A percentile compares a stretch with the other conserved stretches of the same genome.
phyloP scores from a whole-genome alignment of 2,888 invertebrate genomes.

The Osmoderma eremita region DNA sequence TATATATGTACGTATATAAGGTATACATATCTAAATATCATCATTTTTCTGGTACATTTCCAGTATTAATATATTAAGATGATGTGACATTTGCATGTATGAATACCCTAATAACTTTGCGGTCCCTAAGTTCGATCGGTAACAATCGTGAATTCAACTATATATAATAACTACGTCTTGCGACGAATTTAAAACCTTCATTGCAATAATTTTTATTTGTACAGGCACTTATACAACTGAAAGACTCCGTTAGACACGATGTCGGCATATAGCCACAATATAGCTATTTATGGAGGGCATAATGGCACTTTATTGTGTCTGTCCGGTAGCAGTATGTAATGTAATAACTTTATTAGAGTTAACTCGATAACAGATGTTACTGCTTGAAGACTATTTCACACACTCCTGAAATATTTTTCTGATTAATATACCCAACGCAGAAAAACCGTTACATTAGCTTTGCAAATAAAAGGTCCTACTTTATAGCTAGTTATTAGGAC shows the following conservation, averaged over 20 bases:
- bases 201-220: constrained; percentile 12
- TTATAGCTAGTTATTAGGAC: neutral
- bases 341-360: constrained; percentile 13
- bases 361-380: constrained; percentile 7
- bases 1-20: no score
- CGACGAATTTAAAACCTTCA: constrained; percentile 8
- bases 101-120: no score
- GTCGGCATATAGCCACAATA: neutral
- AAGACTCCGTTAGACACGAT: neutral
- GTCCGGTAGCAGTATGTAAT: constrained; percentile 10
- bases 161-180: no score
- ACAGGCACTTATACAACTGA: constrained; percentile 4
- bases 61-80: no score
- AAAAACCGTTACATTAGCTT: neutral
- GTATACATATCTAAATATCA: no score
- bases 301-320: constrained; percentile 16
- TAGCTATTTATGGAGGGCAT: constrained; percentile 7
- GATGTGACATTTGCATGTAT: no score
- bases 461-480: neutral
- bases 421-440: neutral
- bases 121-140: no score
- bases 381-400: neutral
- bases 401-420: constrained; percentile 5
- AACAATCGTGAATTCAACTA: no score
- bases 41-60: no score